phyloP scores from a whole-genome alignment of 2,888 invertebrate genomes.

The Galerucella nymphaeae region DNA sequence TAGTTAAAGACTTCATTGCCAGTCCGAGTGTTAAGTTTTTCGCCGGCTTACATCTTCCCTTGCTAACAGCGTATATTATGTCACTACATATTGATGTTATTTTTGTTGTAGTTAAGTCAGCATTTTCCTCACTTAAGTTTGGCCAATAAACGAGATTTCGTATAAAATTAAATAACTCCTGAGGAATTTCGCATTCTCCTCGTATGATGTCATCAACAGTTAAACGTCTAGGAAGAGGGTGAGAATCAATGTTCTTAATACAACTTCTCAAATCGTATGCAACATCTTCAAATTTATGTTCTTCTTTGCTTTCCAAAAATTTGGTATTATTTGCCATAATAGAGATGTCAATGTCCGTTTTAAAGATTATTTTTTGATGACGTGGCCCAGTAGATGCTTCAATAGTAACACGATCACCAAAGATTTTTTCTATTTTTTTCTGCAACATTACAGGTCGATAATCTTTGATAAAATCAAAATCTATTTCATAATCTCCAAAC shows the following conservation, averaged over 20 bases:
- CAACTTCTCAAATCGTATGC: slow-evolving; percentile 11
- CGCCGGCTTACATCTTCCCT: background rate
- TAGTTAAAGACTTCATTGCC: slow-evolving; percentile 48
- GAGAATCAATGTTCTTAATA: slow-evolving; percentile 46
- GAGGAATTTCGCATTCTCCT: too few relatives aligned
- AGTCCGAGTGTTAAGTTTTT: background rate
- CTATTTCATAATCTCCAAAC: slow-evolving; percentile 47
- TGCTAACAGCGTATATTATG: background rate
- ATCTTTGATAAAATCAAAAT: slow-evolving; percentile 46
- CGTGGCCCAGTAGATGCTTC: slow-evolving; percentile 46
- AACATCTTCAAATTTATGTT: slow-evolving; percentile 48
- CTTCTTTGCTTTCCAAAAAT: slow-evolving; percentile 43
- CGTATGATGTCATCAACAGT: too few relatives aligned
- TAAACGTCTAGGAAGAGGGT: background rate
- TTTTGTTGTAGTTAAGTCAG: too few relatives aligned
- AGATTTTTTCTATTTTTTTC: slow-evolving; percentile 48
- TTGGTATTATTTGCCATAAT: slow-evolving; percentile 47
- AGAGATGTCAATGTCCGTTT: slow-evolving; percentile 49
- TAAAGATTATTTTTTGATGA: slow-evolving; percentile 49
- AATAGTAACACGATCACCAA: slow-evolving; percentile 47
- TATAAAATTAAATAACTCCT: background rate
- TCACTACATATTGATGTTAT: background rate
- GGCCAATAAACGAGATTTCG: background rate
- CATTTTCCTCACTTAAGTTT: background rate
- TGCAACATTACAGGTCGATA: slow-evolving; percentile 50